Evolutionary conservation across 2,113 vertebrate species (phyloP), one percentile per base, ranked within the genome.

Genomic region (Sardina pilchardus): DNA sequence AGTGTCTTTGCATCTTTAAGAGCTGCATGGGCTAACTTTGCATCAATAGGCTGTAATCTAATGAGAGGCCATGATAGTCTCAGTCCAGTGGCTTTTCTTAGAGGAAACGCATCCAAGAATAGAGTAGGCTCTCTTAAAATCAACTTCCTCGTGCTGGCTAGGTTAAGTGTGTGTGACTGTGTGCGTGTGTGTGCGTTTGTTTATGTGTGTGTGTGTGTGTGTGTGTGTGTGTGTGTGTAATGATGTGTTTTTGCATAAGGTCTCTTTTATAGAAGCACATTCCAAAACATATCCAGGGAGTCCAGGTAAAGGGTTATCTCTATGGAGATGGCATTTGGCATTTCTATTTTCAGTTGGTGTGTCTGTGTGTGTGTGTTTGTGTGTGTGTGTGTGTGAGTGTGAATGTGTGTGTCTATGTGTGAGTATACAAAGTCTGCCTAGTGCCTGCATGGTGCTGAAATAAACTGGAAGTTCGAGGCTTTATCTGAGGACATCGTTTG

Each of bases 291-390:
- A 84, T 86, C 80, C 85, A 50, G 87, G 89, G 92, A 89, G 88
- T 93, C 93, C 93, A 93, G 93, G 94, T 92, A 92, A 94, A 93
- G 92, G 92, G 91, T 93, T 92, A 92, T 93, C 47, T 16, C 94
- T 92, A 93, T 93, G 91, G 93, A 87, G 93, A 94, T 92, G 89
- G 92, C 93, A 93, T 93, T 94, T 93, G 92, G 89, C 91, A 91
- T 87, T 89, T 82, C 84, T 86, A 83, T 88, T 91, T 90, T 88
- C 67, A 90, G 48, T 50, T 24, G 39, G 48, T 82, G 78, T 75
- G 24, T 71, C 81, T 83, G 67, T 84, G 34, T 47, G 84, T 83
- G 88, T 78, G 85, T 81, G 83, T 83, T 85, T 82, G 85, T 85
- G 84, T 84, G 83, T 87, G 86, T 81, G 80, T 81, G 85, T 87